These are phyloP conservation scores for Sphenopsis melanotis DNA, from an alignment of 2,797 vertebrate species.

Conservation along the genomic window DNA sequence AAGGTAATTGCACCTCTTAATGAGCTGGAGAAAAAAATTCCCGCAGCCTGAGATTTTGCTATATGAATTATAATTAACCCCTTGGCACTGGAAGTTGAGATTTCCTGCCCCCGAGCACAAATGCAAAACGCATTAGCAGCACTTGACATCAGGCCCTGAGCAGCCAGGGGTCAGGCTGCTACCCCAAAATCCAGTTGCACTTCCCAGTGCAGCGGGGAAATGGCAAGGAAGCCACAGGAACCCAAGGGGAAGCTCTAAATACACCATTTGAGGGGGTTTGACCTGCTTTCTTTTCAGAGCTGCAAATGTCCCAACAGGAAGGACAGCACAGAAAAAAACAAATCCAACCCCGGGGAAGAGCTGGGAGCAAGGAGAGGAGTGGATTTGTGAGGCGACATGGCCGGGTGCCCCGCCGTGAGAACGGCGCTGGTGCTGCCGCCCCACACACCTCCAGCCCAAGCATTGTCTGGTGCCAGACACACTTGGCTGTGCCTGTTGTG, in stretches of 20 bases:
- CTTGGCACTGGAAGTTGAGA: slow-evolving; percentile 60
- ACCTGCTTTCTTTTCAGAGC: neutral
- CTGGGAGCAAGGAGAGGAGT: neutral
- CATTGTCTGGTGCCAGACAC: slow-evolving; percentile 48
- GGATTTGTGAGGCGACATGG: neutral
- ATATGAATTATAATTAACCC: slow-evolving; percentile 67
- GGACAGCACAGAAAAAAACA: neutral
- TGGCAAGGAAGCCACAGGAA: neutral
- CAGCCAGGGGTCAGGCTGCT: neutral
- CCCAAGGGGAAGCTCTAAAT: neutral
- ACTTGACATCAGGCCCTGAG: slow-evolving; percentile 6
- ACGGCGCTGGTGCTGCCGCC: neutral
- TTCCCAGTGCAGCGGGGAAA: neutral
- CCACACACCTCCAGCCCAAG: neutral
- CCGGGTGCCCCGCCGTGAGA: neutral
- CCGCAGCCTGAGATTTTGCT: slow-evolving; percentile 22
- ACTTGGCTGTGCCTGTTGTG: slow-evolving; percentile 56
- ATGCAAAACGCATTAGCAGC: slow-evolving; percentile 56
- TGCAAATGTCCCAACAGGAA: neutral
- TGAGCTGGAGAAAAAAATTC: slow-evolving; percentile 1
- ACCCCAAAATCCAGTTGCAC: neutral
- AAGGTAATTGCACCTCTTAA: slow-evolving; percentile 58
- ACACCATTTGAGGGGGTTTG: neutral
- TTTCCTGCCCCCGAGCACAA: slow-evolving; percentile 61
- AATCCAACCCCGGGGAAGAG: accelerated